Base-by-base conservation (phyloP, 2,888 invertebrate species). In the Rutpela maculata region DNA sequence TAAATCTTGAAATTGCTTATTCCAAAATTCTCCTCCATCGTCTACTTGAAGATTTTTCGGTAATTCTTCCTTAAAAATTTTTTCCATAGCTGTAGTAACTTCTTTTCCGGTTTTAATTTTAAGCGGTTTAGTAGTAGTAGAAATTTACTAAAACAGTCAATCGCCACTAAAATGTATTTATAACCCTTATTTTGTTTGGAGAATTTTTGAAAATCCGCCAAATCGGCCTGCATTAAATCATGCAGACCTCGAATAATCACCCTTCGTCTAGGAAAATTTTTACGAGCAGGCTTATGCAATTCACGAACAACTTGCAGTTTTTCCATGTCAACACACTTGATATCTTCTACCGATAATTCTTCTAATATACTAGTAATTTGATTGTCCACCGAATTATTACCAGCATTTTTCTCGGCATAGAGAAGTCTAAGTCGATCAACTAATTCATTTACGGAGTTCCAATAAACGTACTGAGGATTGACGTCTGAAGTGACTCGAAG, bases 201-300 rank as follows among this genome's bases (percentile, higher is more conserved):
- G 85, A 86, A 87, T 26, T 79, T 71, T 35, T 76, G 77, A 87
- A 89, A 85, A 76, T 87, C 86, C 17, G 87, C 88, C 9, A 90
- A 83, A 85, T 90, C 89, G 17, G 87, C 87, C 85, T 90, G 90
- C 89, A 88, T 89, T 17, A 89, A 82, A 79, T 90, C 89, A 83
- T 89, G 86, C 9, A 89, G n/a, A n/a, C n/a, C n/a, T n/a, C n/a
- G n/a, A n/a, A n/a, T n/a, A n/a, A n/a, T n/a, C n/a, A n/a, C n/a
- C 56, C 56, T 56, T 56, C n/a, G 56, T 18, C 56, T 80, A 38
- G 80, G 81, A 84, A 88, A 88, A 83, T 89, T 89, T 78, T 80
- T n/a, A n/a, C 89, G 81, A 43, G 86, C 88, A 26, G 86, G 83
- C 82, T 84, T 88, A 84, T 90, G 89, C 7, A 90, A 77, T 79